These are phyloP conservation scores for Diarsia dahlii DNA, from an alignment of 2,888 invertebrate genomes.

Conservation along the genomic window DNA sequence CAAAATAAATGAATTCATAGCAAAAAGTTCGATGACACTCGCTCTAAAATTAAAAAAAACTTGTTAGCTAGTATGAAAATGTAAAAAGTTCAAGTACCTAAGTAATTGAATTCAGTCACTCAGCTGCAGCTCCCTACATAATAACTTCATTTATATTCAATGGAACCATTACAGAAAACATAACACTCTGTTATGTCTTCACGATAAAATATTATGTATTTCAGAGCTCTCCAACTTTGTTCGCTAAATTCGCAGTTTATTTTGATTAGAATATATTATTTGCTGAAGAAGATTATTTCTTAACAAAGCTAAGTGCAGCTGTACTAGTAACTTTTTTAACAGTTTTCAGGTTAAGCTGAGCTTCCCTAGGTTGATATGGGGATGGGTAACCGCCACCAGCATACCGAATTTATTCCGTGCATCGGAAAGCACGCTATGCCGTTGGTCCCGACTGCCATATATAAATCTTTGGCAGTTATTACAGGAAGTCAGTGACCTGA, in stretches of 20 bases:
- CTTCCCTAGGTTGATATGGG: too few relatives aligned
- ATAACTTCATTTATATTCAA: conserved; percentile 46
- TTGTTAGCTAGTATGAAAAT: neutral
- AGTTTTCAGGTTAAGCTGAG: too few relatives aligned
- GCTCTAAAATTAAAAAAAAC: conserved; percentile 2
- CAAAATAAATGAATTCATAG: too few relatives aligned
- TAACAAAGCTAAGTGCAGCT: too few relatives aligned
- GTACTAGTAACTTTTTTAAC: too few relatives aligned
- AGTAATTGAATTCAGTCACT: conserved; percentile 30
- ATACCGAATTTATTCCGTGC: too few relatives aligned
- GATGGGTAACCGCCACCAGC: too few relatives aligned
- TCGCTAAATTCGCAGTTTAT: neutral
- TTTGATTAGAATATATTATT: conserved; percentile 12
- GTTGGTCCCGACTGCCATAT: too few relatives aligned
- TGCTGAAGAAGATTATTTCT: too few relatives aligned
- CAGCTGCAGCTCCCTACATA: conserved; percentile 30
- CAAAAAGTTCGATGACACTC: neutral
- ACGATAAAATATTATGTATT: conserved; percentile 39
- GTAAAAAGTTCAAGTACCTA: conserved; percentile 10
- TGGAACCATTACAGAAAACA: conserved; percentile 14
- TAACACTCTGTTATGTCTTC: conserved; percentile 22
- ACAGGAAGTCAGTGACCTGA: too few relatives aligned
- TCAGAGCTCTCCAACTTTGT: conserved; percentile 8
- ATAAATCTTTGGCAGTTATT: too few relatives aligned
- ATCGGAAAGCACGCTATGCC: too few relatives aligned